Percentiles rank a stretch among this genome's conserved stretches.
These are phyloP conservation scores for Lysiphlebus fabarum DNA, from an alignment of 1,140 invertebrate genomes.

Conservation along the genomic window DNA sequence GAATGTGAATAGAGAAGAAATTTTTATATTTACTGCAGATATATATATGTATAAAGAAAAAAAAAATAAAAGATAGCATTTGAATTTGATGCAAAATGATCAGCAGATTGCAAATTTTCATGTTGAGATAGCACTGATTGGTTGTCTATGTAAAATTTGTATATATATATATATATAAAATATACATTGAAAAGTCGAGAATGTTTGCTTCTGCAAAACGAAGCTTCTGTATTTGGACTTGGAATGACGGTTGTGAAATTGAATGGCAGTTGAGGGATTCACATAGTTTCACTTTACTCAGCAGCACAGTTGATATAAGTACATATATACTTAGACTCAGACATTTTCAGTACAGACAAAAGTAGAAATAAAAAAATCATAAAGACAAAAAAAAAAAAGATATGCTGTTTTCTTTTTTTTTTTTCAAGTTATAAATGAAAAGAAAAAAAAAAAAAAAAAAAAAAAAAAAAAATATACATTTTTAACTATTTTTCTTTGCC, in stretches of 20 bases:
- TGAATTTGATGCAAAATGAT: constrained; percentile 52
- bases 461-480: too few relatives aligned
- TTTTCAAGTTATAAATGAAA: too few relatives aligned
- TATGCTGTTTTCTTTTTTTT: too few relatives aligned
- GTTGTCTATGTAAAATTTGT: constrained; percentile 30
- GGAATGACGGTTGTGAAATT: constrained; percentile 51
- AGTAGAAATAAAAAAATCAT: too few relatives aligned
- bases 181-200: constrained; percentile 13
- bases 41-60: neutral
- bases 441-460: too few relatives aligned
- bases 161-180: constrained; percentile 24
- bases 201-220: constrained; percentile 50
- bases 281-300: neutral
- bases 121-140: constrained; percentile 22
- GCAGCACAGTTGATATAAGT: neutral
- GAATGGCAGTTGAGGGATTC: constrained; percentile 29
- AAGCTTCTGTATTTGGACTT: constrained; percentile 49
- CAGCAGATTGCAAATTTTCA: constrained; percentile 38
- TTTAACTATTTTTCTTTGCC: too few relatives aligned
- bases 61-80: constrained; percentile 4
- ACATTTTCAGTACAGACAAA: too few relatives aligned
- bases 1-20: neutral
- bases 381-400: too few relatives aligned
- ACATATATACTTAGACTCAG: neutral
- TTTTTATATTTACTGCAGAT: neutral